Evolutionary conservation across 2,888 invertebrate genomes (phyloP).

Genomic region (Acronicta psi): DNA sequence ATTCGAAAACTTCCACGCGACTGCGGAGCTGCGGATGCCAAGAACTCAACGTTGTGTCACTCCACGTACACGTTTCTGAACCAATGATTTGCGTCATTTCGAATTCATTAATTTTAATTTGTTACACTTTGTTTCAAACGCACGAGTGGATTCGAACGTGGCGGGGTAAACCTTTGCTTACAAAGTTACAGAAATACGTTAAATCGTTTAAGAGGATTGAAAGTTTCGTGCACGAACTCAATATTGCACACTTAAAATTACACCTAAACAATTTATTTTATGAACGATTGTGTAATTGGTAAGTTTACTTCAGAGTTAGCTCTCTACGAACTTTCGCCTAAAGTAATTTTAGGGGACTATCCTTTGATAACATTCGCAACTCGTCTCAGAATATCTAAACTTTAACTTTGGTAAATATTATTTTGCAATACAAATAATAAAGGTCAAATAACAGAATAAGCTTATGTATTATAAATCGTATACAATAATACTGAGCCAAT

Average conservation of each 20-base stretch:
- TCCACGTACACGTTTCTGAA: conserved; percentile 41
- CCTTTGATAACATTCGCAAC: conserved; percentile 4
- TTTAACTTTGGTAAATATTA: conserved; percentile 4
- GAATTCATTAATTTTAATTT: conserved; percentile 57
- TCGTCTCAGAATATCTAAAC: conserved; percentile 3
- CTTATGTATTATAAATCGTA: background rate
- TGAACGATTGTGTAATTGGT: conserved; percentile 14
- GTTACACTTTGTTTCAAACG: conserved; percentile 37
- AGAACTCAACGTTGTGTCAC: conserved; percentile 66
- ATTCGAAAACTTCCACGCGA: conserved; percentile 75
- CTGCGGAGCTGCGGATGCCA: conserved; percentile 64
- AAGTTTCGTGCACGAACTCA: conserved; percentile 17
- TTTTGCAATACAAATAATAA: background rate
- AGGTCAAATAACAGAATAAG: background rate
- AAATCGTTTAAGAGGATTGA: conserved; percentile 22
- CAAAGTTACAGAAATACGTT: too few species aligned
- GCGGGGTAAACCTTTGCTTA: conserved; percentile 11
- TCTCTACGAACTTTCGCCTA: conserved; percentile 6
- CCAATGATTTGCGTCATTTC: conserved; percentile 55
- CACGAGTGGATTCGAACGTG: conserved; percentile 20
- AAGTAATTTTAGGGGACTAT: conserved; percentile 11
- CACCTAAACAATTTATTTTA: conserved; percentile 12
- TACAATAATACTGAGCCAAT: too few species aligned
- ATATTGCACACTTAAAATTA: conserved; percentile 8
- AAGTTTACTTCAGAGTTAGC: conserved; percentile 19